These are phyloP conservation scores for Notodonta dromedarius DNA, from an alignment of 2,888 invertebrate species.

Conservation along the genomic window DNA sequence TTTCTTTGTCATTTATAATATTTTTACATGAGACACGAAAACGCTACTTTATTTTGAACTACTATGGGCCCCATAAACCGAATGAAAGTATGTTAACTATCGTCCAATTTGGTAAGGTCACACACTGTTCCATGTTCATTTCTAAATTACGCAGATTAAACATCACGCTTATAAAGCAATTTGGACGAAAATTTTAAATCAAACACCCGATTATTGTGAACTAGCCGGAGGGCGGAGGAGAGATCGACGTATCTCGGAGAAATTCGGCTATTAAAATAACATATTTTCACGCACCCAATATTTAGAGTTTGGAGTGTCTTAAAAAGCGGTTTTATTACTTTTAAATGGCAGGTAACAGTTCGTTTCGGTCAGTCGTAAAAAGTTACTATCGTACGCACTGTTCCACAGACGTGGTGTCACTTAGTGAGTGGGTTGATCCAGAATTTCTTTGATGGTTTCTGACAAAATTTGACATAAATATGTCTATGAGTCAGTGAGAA, in stretches of 20 bases:
- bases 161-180: slow-evolving; percentile 61
- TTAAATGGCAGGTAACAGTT: slow-evolving; percentile 75
- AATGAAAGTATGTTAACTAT: slow-evolving; percentile 48
- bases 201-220: slow-evolving; percentile 33
- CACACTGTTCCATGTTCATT: slow-evolving; percentile 44
- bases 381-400: slow-evolving; percentile 46
- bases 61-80: background rate
- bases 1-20: too few species aligned
- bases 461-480: slow-evolving; percentile 39
- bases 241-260: slow-evolving; percentile 39
- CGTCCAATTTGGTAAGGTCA: slow-evolving; percentile 50
- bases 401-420: slow-evolving; percentile 42
- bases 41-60: too few species aligned
- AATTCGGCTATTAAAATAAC: slow-evolving; percentile 71
- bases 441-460: slow-evolving; percentile 33
- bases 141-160: slow-evolving; percentile 51
- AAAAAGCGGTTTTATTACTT: slow-evolving; percentile 75
- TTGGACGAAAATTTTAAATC: slow-evolving; percentile 46
- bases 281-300: slow-evolving; percentile 75
- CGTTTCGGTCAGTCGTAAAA: slow-evolving; percentile 65
- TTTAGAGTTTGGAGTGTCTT: slow-evolving; percentile 58
- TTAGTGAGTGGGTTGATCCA: slow-evolving; percentile 42
- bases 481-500: slow-evolving; percentile 37
- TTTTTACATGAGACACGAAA: too few species aligned
- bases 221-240: slow-evolving; percentile 17